Evolutionary conservation across 1,140 invertebrate genomes (phyloP).

Genomic region (Phocides pigmalion): DNA sequence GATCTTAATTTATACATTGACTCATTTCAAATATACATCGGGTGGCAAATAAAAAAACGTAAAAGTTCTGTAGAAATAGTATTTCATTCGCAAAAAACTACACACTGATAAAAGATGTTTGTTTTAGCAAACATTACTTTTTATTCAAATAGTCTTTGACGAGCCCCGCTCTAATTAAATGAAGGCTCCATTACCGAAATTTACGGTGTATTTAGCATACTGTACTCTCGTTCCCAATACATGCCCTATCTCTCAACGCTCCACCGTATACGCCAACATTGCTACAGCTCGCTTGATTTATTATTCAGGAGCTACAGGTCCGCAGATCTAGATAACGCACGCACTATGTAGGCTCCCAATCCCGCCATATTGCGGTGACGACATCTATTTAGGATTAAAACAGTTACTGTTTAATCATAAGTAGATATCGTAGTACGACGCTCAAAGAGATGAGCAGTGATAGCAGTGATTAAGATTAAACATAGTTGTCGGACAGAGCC

Average conservation of each 20-base stretch:
- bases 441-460: no score
- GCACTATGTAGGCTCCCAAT: conserved; percentile 4
- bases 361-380: not conserved
- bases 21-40: no score
- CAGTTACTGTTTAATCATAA: no score
- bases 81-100: no score
- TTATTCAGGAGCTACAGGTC: conserved; percentile 16
- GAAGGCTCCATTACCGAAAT: not conserved
- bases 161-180: not conserved
- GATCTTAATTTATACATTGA: no score
- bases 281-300: conserved; percentile 16
- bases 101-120: not conserved
- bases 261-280: conserved; percentile 1
- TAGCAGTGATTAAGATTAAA: no score
- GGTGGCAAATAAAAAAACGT: no score
- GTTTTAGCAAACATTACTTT: not conserved
- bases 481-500: no score
- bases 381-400: not conserved
- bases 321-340: conserved; percentile 21
- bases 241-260: conserved; percentile 4
- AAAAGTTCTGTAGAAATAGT: not conserved
- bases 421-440: no score
- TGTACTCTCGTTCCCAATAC: not conserved
- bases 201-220: not conserved
- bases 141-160: conserved; percentile 12